These are phyloP conservation scores for Austrofundulus limnaeus DNA, from an alignment of 2,113 vertebrate species.

Conservation along the genomic window DNA sequence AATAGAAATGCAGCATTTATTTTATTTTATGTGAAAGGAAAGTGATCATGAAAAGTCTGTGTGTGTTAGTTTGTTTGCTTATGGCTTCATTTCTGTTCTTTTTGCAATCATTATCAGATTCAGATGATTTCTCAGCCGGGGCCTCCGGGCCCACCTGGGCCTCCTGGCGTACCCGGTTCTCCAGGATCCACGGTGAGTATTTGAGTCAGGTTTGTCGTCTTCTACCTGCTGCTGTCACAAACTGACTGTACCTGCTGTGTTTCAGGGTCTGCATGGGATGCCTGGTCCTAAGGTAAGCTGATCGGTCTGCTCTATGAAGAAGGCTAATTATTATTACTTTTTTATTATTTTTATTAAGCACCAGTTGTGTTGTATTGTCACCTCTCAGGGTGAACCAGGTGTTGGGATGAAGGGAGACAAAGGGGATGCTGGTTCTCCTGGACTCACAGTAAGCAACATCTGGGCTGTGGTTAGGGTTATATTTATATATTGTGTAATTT, in stretches of 20 bases:
- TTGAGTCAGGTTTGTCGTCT: neutral
- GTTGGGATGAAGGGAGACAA: slow-evolving; percentile 75
- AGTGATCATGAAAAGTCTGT: too few relatives aligned
- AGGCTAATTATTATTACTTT: too few relatives aligned
- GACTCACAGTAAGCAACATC: slow-evolving; percentile 64
- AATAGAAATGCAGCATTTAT: too few relatives aligned
- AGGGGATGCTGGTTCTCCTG: slow-evolving; percentile 71
- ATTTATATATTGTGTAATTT: neutral
- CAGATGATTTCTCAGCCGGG: slow-evolving; percentile 91
- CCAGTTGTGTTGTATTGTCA: slow-evolving; percentile 26
- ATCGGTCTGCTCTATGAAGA: neutral
- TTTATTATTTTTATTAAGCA: too few relatives aligned
- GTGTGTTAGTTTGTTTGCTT: too few relatives aligned
- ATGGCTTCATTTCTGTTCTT: neutral
- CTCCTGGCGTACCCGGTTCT: slow-evolving; percentile 74
- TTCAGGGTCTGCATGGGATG: slow-evolving; percentile 88
- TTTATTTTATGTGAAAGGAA: too few relatives aligned
- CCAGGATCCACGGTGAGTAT: slow-evolving; percentile 72
- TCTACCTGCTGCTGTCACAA: neutral
- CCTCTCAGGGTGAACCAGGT: slow-evolving; percentile 80
- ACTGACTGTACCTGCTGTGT: slow-evolving; percentile 37
- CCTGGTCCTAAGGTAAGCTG: slow-evolving; percentile 89
- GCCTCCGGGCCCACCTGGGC: slow-evolving; percentile 86
- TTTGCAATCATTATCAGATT: slow-evolving; percentile 57
- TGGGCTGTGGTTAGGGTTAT: neutral